Evolutionary conservation across 2,113 vertebrate species (phyloP).

Genomic region (sheep (Ovis aries)): ARS-UI_Ramb_v3.0 NC_056054.1:81516501-81517000

Average conservation of each 20-base stretch:
- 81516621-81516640: background rate
- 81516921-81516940: background rate
- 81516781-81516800: background rate
- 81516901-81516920: background rate
- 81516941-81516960: background rate
- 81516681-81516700: background rate
- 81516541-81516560: background rate
- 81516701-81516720: too few species aligned
- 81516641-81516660: background rate
- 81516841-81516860: background rate
- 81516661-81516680: background rate
- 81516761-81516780: background rate
- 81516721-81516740: background rate
- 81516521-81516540: background rate
- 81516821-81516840: background rate
- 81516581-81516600: background rate
- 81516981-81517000: accelerated
- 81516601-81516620: background rate
- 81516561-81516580: background rate
- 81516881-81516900: background rate
- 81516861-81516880: background rate
- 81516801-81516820: background rate
- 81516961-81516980: too few species aligned
- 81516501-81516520: background rate
- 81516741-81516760: background rate